phyloP scores from a whole-genome alignment of 2,888 invertebrate genomes.

The Agrilus mali region DNA sequence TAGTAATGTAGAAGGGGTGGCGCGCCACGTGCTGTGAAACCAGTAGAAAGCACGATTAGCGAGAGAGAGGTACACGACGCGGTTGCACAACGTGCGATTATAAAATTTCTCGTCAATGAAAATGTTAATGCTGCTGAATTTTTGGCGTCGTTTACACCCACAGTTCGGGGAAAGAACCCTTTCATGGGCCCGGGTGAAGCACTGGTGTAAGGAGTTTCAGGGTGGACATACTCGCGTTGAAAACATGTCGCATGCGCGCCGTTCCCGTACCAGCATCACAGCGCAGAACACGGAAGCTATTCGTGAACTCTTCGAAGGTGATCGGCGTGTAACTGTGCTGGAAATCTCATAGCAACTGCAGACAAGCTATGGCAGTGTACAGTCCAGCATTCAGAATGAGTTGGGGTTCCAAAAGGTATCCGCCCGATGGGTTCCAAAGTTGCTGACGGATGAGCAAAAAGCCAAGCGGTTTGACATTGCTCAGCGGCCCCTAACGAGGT shows the following conservation, averaged over 20 bases:
- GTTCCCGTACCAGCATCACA: not conserved
- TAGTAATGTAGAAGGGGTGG: too few relatives aligned
- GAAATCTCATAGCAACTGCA: not conserved
- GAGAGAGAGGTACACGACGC: not conserved
- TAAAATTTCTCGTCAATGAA: not conserved
- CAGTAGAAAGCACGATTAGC: not conserved
- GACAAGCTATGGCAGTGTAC: not conserved
- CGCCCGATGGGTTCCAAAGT: not conserved
- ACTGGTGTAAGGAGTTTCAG: constrained; percentile 5
- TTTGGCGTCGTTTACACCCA: constrained; percentile 3
- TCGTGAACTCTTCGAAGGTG: not conserved
- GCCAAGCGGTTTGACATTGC: not conserved
- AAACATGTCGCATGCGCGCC: not conserved
- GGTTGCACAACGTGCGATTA: not conserved
- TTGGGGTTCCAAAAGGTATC: too few relatives aligned
- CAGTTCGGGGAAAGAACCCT: constrained; percentile 3
- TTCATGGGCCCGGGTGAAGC: constrained; percentile 3
- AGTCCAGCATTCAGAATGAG: not conserved
- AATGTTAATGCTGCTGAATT: not conserved
- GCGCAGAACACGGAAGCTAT: not conserved
- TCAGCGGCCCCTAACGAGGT: not conserved
- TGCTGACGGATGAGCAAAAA: not conserved
- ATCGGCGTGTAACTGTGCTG: not conserved
- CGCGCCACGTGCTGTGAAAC: too few relatives aligned
- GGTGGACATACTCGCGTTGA: not conserved